Conservation (phyloP, 2,113 vertebrate species). For the Tragelaphus buxtoni region DNA sequence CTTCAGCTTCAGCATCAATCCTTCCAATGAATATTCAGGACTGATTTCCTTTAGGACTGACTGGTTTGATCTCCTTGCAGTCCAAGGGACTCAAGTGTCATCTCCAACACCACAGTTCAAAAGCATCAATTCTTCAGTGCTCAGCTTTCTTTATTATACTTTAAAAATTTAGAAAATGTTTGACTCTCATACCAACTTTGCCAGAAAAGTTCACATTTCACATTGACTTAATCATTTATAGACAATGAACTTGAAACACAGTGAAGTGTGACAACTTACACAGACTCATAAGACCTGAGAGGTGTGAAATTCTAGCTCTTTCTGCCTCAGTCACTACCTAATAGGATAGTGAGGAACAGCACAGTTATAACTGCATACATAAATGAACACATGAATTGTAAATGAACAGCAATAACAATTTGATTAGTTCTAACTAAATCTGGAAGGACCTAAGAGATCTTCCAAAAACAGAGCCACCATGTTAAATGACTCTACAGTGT, state of each 20-base stretch:
- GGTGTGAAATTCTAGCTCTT: neutral
- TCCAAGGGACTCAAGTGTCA: neutral
- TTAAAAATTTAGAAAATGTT: neutral
- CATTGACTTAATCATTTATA: neutral
- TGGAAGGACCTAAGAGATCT: neutral
- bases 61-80: neutral
- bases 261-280: neutral
- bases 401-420: neutral
- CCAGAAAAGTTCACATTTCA: neutral
- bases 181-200: neutral
- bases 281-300: neutral
- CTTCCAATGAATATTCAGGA: neutral
- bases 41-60: neutral
- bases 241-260: neutral
- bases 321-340: neutral
- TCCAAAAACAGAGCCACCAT: neutral
- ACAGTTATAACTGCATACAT: neutral
- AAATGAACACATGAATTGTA: neutral
- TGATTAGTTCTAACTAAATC: neutral
- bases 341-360: neutral
- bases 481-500: neutral
- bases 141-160: neutral
- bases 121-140: fast-evolving
- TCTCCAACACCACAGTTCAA: neutral
- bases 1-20: neutral